Evolutionary conservation across 2,797 vertebrate species (phyloP).

Genomic region (Darevskia mixta): DNA sequence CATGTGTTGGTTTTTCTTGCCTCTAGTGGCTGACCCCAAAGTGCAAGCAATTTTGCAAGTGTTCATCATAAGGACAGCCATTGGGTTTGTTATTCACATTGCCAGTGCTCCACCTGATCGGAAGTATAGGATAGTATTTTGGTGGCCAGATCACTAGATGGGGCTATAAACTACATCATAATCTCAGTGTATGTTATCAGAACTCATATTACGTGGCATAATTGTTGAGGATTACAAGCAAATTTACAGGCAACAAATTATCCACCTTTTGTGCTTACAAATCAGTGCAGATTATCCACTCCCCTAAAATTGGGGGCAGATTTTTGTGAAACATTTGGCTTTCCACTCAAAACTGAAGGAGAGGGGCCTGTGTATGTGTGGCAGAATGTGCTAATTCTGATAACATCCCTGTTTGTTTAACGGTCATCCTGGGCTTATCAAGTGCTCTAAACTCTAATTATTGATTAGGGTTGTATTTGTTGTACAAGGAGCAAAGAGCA

Average conservation of each 20-base stretch:
- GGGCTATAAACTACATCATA: conserved; percentile 32
- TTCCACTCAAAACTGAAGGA: not conserved
- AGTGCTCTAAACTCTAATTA: not conserved
- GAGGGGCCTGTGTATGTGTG: not conserved
- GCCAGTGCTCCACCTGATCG: not conserved
- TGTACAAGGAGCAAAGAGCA: not conserved
- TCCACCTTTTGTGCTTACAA: not conserved
- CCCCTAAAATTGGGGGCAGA: not conserved
- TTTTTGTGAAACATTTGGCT: not conserved
- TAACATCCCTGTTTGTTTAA: no score
- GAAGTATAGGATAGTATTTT: conserved; percentile 1
- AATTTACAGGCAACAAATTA: not conserved
- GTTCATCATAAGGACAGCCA: not conserved
- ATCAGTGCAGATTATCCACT: not conserved
- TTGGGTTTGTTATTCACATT: not conserved
- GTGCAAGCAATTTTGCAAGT: not conserved
- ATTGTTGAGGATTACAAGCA: not conserved
- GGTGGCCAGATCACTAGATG: conserved; percentile 21
- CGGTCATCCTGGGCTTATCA: not conserved
- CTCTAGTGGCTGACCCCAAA: not conserved
- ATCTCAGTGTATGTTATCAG: not conserved
- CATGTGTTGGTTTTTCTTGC: not conserved
- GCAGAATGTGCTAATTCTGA: not conserved
- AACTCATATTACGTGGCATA: not conserved
- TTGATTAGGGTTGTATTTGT: not conserved